Evolutionary conservation across 35 echinoderm and acorn worm genomes (phyloP).

Genomic region (Lytechinus pictus): DNA sequence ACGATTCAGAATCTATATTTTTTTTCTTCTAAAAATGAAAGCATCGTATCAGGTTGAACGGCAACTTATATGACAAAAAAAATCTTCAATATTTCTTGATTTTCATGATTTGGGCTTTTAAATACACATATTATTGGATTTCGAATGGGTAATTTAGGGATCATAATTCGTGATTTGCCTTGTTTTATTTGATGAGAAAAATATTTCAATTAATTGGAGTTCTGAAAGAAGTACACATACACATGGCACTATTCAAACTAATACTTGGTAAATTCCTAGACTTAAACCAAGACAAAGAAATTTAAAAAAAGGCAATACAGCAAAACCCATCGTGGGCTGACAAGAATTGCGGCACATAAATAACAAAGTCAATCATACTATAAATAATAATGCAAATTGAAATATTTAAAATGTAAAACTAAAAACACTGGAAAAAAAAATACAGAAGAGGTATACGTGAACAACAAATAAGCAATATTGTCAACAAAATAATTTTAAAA

Average conservation of each 20-base stretch:
- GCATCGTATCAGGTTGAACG: background rate
- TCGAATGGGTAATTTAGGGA: background rate
- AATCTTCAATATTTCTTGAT: background rate
- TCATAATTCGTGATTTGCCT: background rate
- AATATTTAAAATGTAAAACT: background rate
- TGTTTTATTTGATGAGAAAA: background rate
- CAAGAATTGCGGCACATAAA: constrained; percentile 11
- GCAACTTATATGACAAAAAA: background rate
- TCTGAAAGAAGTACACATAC: background rate
- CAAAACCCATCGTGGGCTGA: background rate
- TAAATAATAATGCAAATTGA: background rate
- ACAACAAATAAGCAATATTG: background rate
- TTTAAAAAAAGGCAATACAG: background rate
- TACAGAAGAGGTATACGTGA: background rate
- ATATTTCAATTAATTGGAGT: background rate
- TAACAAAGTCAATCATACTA: background rate
- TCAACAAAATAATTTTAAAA: background rate
- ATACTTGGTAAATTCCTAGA: background rate
- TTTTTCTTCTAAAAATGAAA: background rate
- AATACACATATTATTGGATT: background rate
- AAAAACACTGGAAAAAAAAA: background rate
- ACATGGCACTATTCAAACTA: background rate
- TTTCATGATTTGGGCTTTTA: background rate
- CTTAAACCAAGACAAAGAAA: background rate
- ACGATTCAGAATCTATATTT: background rate